A percentile compares a stretch with the other conserved stretches of the same genome.
These are phyloP conservation scores for Burhinus bistriatus DNA, from an alignment of 2,113 vertebrate species.

Conservation along the genomic window DNA sequence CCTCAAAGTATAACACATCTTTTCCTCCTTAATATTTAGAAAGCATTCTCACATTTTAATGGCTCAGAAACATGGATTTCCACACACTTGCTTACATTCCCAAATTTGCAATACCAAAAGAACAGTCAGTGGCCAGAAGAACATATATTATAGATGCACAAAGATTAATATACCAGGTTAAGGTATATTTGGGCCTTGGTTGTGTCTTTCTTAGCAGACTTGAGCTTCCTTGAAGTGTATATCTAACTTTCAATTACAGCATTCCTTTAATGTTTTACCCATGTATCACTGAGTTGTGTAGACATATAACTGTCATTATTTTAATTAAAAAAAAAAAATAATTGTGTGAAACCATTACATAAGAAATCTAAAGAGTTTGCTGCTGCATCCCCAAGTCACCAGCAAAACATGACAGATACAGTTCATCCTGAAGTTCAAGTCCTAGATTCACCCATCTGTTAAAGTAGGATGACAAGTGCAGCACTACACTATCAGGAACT, in stretches of 20 bases:
- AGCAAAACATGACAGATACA: background rate
- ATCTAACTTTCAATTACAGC: background rate
- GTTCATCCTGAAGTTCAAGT: background rate
- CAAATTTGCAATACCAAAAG: background rate
- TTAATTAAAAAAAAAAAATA: background rate
- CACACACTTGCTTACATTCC: background rate
- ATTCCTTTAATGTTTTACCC: background rate
- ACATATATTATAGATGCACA: background rate
- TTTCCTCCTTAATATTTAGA: background rate
- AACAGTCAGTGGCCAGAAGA: background rate
- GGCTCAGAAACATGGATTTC: background rate
- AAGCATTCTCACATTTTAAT: background rate
- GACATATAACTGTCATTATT: background rate
- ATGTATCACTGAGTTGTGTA: rapidly evolving
- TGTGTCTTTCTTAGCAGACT: background rate
- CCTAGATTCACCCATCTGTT: background rate
- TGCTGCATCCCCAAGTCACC: background rate
- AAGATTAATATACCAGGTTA: background rate
- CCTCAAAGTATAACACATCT: background rate
- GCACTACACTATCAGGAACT: background rate
- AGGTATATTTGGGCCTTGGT: background rate
- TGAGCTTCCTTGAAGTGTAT: background rate
- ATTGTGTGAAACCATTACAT: background rate
- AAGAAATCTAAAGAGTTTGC: background rate
- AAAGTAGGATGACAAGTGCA: background rate